A percentile compares a stretch with the other conserved stretches of the same genome.
These are phyloP conservation scores for Seriola quinqueradiata DNA, from an alignment of 2,113 vertebrate genomes.

Conservation along the genomic window DNA sequence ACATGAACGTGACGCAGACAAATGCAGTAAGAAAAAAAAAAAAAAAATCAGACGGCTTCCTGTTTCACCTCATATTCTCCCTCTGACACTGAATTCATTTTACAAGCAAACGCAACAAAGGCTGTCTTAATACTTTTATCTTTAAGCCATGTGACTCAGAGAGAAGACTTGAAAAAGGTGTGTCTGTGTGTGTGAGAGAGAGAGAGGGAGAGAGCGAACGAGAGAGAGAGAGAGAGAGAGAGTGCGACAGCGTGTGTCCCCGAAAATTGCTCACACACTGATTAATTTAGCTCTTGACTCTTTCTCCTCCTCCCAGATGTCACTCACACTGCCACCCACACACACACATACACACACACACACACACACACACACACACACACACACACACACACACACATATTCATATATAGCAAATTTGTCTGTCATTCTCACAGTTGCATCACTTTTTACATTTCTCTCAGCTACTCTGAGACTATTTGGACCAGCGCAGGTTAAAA, in stretches of 20 bases:
- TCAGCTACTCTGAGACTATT: no score
- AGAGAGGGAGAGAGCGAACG: not conserved
- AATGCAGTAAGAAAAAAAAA: constrained; percentile 1
- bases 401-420: not conserved
- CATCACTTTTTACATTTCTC: no score
- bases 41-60: not conserved
- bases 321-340: constrained; percentile 9
- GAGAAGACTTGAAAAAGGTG: not conserved
- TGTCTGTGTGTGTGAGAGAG: constrained; percentile 1
- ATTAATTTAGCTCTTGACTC: constrained; percentile 45
- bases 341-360: constrained; percentile 5
- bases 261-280: constrained; percentile 35
- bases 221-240: not conserved
- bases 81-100: constrained; percentile 32
- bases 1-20: not conserved
- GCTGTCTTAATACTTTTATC: constrained; percentile 36
- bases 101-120: constrained; percentile 42
- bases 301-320: constrained; percentile 20
- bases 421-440: no score
- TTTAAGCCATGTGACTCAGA: constrained; percentile 5
- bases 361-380: not conserved
- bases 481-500: no score
- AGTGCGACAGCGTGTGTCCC: not conserved
- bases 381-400: not conserved
- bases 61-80: constrained; percentile 32